Conservation (phyloP, 2,888 invertebrate species). For the Macrosiphum euphorbiae region DNA sequence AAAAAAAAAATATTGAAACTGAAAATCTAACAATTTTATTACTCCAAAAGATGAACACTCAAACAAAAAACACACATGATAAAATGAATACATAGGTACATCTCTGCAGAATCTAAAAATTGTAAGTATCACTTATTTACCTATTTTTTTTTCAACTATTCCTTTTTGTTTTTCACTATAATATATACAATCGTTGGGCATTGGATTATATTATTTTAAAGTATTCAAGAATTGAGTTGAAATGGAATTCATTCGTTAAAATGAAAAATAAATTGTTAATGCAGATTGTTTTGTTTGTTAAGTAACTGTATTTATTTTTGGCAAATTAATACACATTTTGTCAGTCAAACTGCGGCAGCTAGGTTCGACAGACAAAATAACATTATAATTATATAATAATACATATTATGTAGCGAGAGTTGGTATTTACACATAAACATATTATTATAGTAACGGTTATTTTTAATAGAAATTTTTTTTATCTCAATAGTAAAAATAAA, state of each 20-base stretch:
- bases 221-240: not conserved
- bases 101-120: not conserved
- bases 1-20: not conserved
- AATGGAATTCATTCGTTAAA: not conserved
- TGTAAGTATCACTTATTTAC: not conserved
- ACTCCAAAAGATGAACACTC: not conserved
- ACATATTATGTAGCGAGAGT: not conserved
- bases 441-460: not conserved
- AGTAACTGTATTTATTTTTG: conserved; percentile 28
- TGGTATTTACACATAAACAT: not conserved
- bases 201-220: not conserved
- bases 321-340: not conserved
- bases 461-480: conserved; percentile 28
- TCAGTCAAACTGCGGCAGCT: not conserved
- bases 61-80: not conserved
- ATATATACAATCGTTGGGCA: not conserved
- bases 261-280: not conserved
- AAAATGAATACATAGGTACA: not conserved
- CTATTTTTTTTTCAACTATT: not conserved
- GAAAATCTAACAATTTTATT: not conserved
- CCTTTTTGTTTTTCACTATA: not conserved
- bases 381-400: not conserved
- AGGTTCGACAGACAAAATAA: not conserved
- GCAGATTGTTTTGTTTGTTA: not conserved
- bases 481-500: conserved; percentile 35